Evolutionary conservation across 2,797 vertebrate genomes (phyloP), one percentile per base, ranked within the genome.

Genomic region (Acrossocheilus fasciatus): DNA sequence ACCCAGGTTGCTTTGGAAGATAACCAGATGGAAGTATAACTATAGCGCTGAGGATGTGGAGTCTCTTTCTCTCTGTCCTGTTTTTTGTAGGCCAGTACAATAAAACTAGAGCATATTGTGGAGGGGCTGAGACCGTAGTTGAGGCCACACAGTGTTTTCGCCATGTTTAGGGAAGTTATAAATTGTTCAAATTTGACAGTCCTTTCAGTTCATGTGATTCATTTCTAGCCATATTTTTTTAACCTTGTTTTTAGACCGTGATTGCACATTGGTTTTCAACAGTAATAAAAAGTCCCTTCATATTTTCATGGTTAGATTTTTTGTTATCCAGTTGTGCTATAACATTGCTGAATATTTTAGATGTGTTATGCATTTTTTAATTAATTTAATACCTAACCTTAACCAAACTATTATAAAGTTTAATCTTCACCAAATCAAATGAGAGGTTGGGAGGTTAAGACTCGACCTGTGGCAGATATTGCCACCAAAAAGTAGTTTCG

Each of bases 1-100:
- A 99, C 98, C 98, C 98, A 99, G 96, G 97, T 96, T 98, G 98
- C 94, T 93, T 96, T 97, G 97, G 98, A 98, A 98, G 97, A 98
- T 98, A 97, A 98, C 97, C 98, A 98, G 97, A 98, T 98, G 98
- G 98, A 98, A 97, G 97, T 96, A 96, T 95, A 97, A 96, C 97
- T 96, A 96, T 93, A 94, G 94, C 91, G 89, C 95, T 94, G 93
- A 94, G 92, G 95, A 94, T 95, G 95, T 92, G 94, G 94, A 30
- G 50, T 73, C 50, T 82, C 73, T 86, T 81, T 85, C 85, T 83
- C 74, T 85, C 74, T 87, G 34, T 79, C 89, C 70, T 90, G 64
- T 80, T 69, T 85, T 73, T 79, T 73, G n/a, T 39, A 39, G 88
- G 89, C 91, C 81, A 84, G 83, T 87, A 88, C 88, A 85, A 88